phyloP scores from a whole-genome alignment of 2,888 invertebrate genomes.

The Eristalis intricaria region DNA sequence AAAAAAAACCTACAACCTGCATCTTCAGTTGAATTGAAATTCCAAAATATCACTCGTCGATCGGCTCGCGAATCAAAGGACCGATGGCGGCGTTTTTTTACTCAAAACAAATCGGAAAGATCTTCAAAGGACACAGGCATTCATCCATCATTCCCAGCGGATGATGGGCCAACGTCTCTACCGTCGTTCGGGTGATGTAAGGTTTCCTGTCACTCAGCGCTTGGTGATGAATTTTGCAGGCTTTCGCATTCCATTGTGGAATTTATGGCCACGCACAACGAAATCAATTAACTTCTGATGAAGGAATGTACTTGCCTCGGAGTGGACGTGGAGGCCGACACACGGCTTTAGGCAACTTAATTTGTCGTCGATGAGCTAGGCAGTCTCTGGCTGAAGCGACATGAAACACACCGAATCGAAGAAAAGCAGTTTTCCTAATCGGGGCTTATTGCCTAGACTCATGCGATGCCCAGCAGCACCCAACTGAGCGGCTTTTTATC shows the following conservation, averaged over 20 bases:
- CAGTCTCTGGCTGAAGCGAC: neutral
- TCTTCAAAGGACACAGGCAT: constrained; percentile 33
- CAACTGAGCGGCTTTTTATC: constrained; percentile 57
- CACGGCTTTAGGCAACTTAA: constrained; percentile 31
- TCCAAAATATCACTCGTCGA: constrained; percentile 52
- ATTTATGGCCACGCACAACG: constrained; percentile 23
- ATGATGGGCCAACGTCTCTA: constrained; percentile 39
- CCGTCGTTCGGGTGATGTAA: neutral
- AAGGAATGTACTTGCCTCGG: neutral
- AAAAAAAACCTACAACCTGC: neutral
- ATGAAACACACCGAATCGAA: constrained; percentile 27
- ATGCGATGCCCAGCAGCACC: constrained; percentile 36
- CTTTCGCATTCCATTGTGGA: constrained; percentile 43
- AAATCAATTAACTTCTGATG: constrained; percentile 61
- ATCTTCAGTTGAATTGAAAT: constrained; percentile 56
- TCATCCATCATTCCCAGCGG: constrained; percentile 59
- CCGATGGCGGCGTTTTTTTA: neutral
- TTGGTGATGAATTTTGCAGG: constrained; percentile 63
- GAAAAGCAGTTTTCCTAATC: constrained; percentile 39
- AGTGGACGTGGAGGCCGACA: neutral
- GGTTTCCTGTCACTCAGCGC: constrained; percentile 17
- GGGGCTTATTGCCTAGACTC: constrained; percentile 34
- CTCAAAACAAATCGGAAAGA: constrained; percentile 1
- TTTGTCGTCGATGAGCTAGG: constrained; percentile 34
- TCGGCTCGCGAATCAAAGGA: neutral